Evolutionary conservation across 2,113 vertebrate species (phyloP), one percentile per base, ranked within the genome.

Genomic region (Charadrius vociferus): DNA sequence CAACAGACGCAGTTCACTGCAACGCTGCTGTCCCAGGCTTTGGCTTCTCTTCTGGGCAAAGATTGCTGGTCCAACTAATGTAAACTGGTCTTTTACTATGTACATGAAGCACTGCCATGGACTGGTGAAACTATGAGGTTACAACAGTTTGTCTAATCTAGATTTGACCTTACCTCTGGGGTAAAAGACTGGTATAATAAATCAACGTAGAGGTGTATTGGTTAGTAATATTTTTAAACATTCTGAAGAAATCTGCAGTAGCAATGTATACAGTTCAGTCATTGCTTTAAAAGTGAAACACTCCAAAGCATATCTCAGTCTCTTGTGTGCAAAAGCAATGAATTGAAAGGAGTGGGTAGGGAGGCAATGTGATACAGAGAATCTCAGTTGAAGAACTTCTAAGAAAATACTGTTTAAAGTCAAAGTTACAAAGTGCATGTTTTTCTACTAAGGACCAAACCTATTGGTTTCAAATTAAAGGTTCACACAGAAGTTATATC

Each of bases 391-490:
- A 89, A 95, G 85, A 79, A 39, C 21, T 53, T 27, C 49, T 37
- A 58, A 87, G 70, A 59, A 92, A 91, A 78, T 65, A 23, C 86
- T 29, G 2, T 83, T 84, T 94, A 78, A 53, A 81, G 52, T 52
- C 50, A 37, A 34, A 75, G 22, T 88, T 90, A 82, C 47, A n/a
- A 88, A 80, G 63, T 29, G 21, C 75, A 52, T 84, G 56, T 45
- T 95, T 95, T 94, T 96, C 82, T 89, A 27, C 56, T 71, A 78
- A 92, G 87, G 74, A 93, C 49, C 3, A 22, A 92, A 72, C 45
- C 72, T 93, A 45, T 41, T 55, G n/a, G 61, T 92, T 96, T 96
- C 78, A 95, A 92, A 97, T 96, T 97, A 96, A 97, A 96, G 61
- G 30, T 89, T 97, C 88, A 79, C 70, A 55, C 61, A 67, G 47